Conservation (phyloP, 2,113 vertebrate genomes). For the Andinoacara biseriatus region DNA sequence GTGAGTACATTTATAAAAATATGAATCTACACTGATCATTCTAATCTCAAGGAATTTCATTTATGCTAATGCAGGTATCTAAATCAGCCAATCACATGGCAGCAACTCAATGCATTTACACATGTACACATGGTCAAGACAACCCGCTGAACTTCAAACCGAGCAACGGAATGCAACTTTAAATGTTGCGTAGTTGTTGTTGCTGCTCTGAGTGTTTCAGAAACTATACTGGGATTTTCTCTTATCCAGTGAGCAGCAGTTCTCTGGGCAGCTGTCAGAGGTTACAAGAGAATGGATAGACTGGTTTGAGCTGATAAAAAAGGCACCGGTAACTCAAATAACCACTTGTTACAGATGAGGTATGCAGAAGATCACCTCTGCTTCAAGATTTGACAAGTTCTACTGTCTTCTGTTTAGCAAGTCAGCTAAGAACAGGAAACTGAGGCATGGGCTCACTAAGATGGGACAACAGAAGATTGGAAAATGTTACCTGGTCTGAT, state of each 20-base stretch:
- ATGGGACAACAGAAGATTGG: no score
- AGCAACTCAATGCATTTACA: background rate
- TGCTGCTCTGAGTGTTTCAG: no score
- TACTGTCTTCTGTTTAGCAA: no score
- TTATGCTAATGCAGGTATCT: background rate
- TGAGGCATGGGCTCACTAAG: background rate
- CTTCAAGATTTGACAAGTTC: background rate
- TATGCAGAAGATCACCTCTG: background rate
- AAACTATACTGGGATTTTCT: no score
- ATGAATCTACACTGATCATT: background rate
- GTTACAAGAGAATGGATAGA: no score
- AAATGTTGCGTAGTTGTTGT: no score
- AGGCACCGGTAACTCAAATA: background rate
- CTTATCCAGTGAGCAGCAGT: background rate
- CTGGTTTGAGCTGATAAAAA: no score
- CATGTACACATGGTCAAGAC: background rate
- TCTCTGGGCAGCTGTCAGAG: background rate
- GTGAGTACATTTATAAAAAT: background rate
- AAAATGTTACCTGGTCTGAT: no score
- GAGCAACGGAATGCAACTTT: no score
- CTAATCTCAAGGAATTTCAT: background rate
- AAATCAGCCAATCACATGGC: background rate
- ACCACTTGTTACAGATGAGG: background rate
- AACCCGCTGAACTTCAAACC: no score
- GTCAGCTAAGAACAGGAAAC: background rate